Evolutionary conservation across 2,888 invertebrate genomes (phyloP).

Genomic region (Embidobia sp.): DNA sequence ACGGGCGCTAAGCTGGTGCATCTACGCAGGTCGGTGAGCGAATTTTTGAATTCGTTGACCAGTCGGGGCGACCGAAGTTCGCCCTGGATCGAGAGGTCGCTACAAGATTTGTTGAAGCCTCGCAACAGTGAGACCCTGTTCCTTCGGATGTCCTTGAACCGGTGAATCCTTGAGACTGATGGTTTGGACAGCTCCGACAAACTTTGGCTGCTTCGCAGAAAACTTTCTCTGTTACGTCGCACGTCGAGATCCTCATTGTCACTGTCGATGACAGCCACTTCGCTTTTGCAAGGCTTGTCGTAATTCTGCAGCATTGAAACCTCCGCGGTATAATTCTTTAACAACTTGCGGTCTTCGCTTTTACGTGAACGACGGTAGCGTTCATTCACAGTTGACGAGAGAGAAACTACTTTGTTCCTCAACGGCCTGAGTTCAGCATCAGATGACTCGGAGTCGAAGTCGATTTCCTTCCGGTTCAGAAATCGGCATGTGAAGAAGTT

Average conservation of each 20-base stretch:
- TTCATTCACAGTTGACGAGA: constrained; percentile 67
- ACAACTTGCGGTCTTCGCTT: constrained; percentile 65
- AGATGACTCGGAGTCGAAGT: constrained; percentile 62
- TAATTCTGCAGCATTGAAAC: constrained; percentile 68
- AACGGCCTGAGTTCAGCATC: constrained; percentile 11
- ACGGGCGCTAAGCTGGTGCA: constrained; percentile 19
- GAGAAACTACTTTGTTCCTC: constrained; percentile 50
- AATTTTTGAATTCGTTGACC: constrained; percentile 74
- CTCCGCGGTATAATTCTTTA: constrained; percentile 70
- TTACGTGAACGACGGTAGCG: constrained; percentile 66
- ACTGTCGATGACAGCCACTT: constrained; percentile 53
- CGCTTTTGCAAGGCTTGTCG: constrained; percentile 62
- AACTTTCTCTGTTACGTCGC: constrained; percentile 22
- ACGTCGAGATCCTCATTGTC: constrained; percentile 20
- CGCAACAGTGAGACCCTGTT: constrained; percentile 17
- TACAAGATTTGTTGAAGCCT: constrained; percentile 68
- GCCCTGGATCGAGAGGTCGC: constrained; percentile 61
- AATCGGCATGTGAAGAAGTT: constrained; percentile 6
- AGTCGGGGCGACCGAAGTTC: constrained; percentile 75
- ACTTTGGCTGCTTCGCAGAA: constrained; percentile 66
- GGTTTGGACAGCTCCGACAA: constrained; percentile 64
- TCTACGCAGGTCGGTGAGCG: constrained; percentile 67
- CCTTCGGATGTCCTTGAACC: constrained; percentile 30
- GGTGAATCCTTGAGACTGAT: constrained; percentile 23
- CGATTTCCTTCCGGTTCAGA: constrained; percentile 28